Percentiles rank a stretch among this genome's conserved stretches.
These are phyloP conservation scores for Lemur catta DNA, from an alignment of 2,797 vertebrate species.

Conservation along the genomic window DNA sequence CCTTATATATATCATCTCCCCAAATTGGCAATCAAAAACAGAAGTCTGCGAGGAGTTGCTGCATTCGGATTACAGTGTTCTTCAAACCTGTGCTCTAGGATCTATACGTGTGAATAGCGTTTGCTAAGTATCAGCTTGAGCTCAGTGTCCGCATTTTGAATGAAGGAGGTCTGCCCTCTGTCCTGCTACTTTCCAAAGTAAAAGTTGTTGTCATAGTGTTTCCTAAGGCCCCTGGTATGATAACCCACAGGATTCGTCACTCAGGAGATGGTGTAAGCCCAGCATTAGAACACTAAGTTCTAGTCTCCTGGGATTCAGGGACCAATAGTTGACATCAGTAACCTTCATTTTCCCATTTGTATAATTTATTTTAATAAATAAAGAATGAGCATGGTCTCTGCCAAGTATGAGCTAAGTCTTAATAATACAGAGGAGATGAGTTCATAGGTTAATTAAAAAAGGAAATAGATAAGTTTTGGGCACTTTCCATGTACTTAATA, in stretches of 20 bases:
- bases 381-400: not conserved
- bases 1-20: not conserved
- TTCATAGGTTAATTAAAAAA: not conserved
- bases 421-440: not conserved
- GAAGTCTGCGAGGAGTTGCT: not conserved
- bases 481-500: not conserved
- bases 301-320: not conserved
- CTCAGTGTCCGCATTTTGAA: not conserved
- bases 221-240: not conserved
- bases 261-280: not conserved
- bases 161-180: not conserved
- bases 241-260: not conserved
- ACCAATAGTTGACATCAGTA: not conserved
- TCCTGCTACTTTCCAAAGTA: not conserved
- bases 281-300: not conserved
- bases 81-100: not conserved
- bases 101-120: fast-evolving
- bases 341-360: not conserved
- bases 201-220: not conserved
- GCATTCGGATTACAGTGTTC: not conserved
- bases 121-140: not conserved
- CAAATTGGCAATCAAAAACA: too few relatives aligned
- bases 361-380: not conserved
- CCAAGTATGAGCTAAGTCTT: not conserved
- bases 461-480: not conserved